These are phyloP conservation scores for Peromyscus attwateri DNA, from an alignment of 2,797 vertebrate genomes.

Conservation along the genomic window DNA sequence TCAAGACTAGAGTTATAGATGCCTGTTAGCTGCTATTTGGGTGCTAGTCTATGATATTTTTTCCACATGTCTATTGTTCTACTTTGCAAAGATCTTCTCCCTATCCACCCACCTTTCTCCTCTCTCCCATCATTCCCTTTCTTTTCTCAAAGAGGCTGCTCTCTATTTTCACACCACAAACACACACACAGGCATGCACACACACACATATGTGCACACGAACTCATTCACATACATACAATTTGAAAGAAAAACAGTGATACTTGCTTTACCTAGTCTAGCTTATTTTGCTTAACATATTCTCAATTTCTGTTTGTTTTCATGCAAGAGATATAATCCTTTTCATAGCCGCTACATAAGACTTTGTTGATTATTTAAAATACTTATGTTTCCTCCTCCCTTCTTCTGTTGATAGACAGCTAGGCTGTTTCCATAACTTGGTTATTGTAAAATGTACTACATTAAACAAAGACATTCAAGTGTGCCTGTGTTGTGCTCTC, in stretches of 20 bases:
- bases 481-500: neutral
- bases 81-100: neutral
- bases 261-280: neutral
- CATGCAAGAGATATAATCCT: neutral
- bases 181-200: neutral
- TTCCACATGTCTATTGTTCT: no score
- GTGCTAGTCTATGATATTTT: neutral
- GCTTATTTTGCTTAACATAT: neutral
- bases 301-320: neutral
- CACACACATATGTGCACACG: neutral
- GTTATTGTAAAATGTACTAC: neutral
- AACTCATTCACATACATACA: neutral
- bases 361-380: no score
- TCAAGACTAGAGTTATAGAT: neutral
- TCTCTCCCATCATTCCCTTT: neutral
- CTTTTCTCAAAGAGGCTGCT: no score
- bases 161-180: neutral
- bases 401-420: neutral
- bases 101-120: no score
- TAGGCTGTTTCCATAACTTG: neutral
- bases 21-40: neutral
- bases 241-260: neutral
- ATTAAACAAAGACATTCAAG: neutral
- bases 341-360: neutral
- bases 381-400: no score